A percentile compares a stretch with the other conserved stretches of the same genome.
Evolutionary conservation across 2,797 vertebrate species (phyloP).

Genomic region (Amblyraja radiata): DNA sequence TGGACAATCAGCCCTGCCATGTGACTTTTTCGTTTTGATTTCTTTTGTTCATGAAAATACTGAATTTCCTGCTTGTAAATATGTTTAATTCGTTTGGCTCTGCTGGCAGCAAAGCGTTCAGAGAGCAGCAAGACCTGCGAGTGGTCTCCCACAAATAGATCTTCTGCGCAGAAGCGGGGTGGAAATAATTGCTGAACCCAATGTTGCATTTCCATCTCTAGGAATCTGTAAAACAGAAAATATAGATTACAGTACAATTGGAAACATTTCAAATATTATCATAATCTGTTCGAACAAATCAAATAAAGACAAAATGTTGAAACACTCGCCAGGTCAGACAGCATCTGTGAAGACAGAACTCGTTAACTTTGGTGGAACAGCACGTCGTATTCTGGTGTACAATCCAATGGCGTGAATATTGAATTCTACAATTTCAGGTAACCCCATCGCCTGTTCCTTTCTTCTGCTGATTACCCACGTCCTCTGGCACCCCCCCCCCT

Average conservation of each 20-base stretch:
- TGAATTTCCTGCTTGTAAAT: constrained; percentile 44
- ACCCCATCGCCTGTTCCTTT: too few species aligned
- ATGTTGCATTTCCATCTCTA: constrained; percentile 43
- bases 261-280: neutral
- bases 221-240: neutral
- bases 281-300: neutral
- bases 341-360: too few species aligned
- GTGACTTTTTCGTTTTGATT: constrained; percentile 42
- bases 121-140: constrained; percentile 42
- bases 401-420: too few species aligned
- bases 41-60: constrained; percentile 47
- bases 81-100: constrained; percentile 43
- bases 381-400: too few species aligned
- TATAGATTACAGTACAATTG: too few species aligned
- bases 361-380: too few species aligned
- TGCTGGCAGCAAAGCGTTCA: constrained; percentile 45
- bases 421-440: too few species aligned
- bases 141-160: constrained; percentile 44
- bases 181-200: constrained; percentile 51
- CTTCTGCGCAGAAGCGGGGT: constrained; percentile 47
- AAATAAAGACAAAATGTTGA: too few species aligned
- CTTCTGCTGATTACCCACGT: too few species aligned
- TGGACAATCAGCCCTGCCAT: constrained; percentile 43
- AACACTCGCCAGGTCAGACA: too few species aligned
- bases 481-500: too few species aligned